Conservation (phyloP, 2,888 invertebrate genomes). For the Cosmia trapezina region DNA sequence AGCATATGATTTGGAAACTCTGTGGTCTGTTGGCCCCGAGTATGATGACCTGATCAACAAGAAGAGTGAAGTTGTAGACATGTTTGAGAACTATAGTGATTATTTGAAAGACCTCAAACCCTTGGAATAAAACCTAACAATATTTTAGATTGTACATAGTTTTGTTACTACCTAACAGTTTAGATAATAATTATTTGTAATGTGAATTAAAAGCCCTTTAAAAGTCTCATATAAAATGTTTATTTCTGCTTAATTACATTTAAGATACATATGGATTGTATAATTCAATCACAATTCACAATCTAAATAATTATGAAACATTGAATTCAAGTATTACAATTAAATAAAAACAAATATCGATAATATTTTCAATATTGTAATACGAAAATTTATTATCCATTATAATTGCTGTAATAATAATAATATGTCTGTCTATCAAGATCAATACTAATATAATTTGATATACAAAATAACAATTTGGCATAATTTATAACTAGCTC, state of each 20-base stretch:
- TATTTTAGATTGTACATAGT: slow-evolving; percentile 20
- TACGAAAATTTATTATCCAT: slow-evolving; percentile 59
- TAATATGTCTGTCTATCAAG: slow-evolving; percentile 69
- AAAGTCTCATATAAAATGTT: slow-evolving; percentile 91
- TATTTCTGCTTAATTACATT: slow-evolving; percentile 88
- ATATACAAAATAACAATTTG: slow-evolving; percentile 88
- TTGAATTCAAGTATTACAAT: slow-evolving; percentile 76
- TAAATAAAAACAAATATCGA: slow-evolving; percentile 67
- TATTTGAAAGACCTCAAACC: slow-evolving; percentile 92
- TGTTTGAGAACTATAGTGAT: slow-evolving; percentile 92
- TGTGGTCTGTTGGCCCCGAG: slow-evolving; percentile 96
- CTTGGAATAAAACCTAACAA: slow-evolving; percentile 76
- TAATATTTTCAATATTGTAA: slow-evolving; percentile 62
- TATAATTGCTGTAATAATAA: slow-evolving; percentile 58
- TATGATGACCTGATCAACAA: slow-evolving; percentile 93
- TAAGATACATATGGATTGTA: slow-evolving; percentile 87
- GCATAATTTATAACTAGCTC: slow-evolving; percentile 85
- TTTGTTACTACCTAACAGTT: slow-evolving; percentile 8
- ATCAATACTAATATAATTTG: slow-evolving; percentile 77
- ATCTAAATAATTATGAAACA: slow-evolving; percentile 76
- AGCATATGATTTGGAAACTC: slow-evolving; percentile 96
- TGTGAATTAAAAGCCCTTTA: slow-evolving; percentile 74
- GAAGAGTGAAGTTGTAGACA: slow-evolving; percentile 91
- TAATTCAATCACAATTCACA: slow-evolving; percentile 83
- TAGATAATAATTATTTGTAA: neutral